Base-by-base conservation (phyloP, 2,113 vertebrate species). In the Osmerus mordax region DNA sequence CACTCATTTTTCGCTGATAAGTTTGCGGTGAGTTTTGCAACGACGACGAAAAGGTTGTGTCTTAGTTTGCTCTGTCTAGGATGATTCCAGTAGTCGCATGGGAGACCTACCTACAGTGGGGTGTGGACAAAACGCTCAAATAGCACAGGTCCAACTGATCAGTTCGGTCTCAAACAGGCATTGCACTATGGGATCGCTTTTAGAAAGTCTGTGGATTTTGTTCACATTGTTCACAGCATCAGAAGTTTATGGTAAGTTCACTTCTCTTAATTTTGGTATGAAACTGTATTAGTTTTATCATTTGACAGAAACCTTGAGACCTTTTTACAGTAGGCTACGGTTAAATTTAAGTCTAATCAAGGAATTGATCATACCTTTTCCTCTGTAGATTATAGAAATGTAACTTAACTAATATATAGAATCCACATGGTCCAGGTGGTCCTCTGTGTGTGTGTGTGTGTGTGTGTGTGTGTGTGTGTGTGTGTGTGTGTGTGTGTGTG, bases 1-100 rank as follows among this genome's bases (percentile, higher is more conserved):
- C 41, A 47, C 41, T 29, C 4, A 23, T 1, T 14, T 36, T 18
- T 64, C 60, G 6, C 2, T 6, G 19, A 62, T 3, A 14, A 36
- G 62, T 77, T 72, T 65, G 70, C 75, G 28, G 68, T 14, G 41
- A 13, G 51, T 69, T 72, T 16, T 6, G 60, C 74, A 82, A 83
- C 83, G 87, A 84, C 80, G 82, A 87, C 82, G 86, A 88, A 86
- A 83, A 28, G 73, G 36, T 12, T 47, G 41, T 47, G 41, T 47
- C 41, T 11, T 11, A 47, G 41, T 47, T 47, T 1, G 41, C 41
- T 2, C 2, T 5, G 41, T 47, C 41, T 47, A 47, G 41, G 41
- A 47, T 47, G 41, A 47, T 7, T 47, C 41, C 9, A 8, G 41
- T 9, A 47, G 9, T 47, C 41, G 7, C 9, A 47, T 18, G 21